Base-by-base conservation (phyloP, 2,888 invertebrate genomes). In the Cyclophora albipunctata region DNA sequence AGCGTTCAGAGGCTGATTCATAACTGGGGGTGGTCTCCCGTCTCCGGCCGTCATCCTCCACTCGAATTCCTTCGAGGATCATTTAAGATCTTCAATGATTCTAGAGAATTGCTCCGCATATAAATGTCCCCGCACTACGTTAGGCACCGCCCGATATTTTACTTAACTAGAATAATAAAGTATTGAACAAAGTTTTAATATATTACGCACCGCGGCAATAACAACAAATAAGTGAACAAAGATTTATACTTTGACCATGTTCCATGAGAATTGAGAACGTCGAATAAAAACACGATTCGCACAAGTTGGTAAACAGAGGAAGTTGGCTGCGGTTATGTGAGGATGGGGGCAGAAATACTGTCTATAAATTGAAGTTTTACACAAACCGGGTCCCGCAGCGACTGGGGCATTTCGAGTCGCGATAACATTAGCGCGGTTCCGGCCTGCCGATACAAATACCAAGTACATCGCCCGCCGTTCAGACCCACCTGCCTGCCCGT, bases 281-380 rank as follows among this genome's bases (percentile, higher is more conserved):
- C 20, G 20, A 20, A 20, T 20, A 20, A 20, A 20, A 20, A 20
- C 20, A 20, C 20, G 20, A 20, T 20, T 20, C 20, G 20, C 20
- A 20, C 20, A 20, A 20, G 20, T 20, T 20, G 20, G 20, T 20
- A 20, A 20, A 20, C 20, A 65, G 54, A 51, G 50, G 54, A 58
- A 55, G 63, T 63, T 69, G 64, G 63, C 64, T 71, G 64, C 60
- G 64, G 57, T 51, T 52, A 43, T 42, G 51, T 54, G 51, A 52
- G 52, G 48, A 55, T 55, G 57, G 44, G 56, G 54, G 53, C 53
- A 57, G 62, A 57, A 54, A 57, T 54, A 20, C 20, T 58, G 53
- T 53, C 60, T 62, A 73, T 71, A 72, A 74, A 75, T 73, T 73
- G 58, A 59, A 73, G 72, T 75, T 76, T 66, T 63, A 68, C 74